These are phyloP conservation scores for Nycticorax nycticorax DNA, from an alignment of 2,113 vertebrate species.

Conservation along the genomic window DNA sequence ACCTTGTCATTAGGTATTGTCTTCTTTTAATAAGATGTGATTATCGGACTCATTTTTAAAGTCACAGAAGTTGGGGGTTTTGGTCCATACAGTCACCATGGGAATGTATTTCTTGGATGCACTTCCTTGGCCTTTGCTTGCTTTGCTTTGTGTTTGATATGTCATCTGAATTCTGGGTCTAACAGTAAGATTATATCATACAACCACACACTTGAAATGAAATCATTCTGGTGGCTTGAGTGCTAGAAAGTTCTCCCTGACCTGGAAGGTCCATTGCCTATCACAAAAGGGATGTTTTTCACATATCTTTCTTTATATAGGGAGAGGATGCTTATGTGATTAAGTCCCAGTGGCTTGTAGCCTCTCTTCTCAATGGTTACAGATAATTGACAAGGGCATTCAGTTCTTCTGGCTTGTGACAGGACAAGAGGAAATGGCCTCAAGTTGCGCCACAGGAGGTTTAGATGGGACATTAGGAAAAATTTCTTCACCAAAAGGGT, in stretches of 20 bases:
- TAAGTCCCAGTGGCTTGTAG: neutral
- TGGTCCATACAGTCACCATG: neutral
- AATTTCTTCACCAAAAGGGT: neutral
- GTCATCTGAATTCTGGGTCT: neutral
- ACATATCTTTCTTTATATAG: neutral
- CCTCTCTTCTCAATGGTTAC: neutral
- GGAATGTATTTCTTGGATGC: neutral
- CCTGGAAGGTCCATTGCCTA: neutral
- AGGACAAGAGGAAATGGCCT: accelerated
- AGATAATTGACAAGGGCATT: neutral
- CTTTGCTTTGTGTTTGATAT: neutral
- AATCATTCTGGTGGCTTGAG: neutral
- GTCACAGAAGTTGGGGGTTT: neutral
- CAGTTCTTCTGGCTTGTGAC: neutral
- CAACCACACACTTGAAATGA: neutral
- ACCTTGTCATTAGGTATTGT: neutral
- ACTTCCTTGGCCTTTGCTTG: neutral
- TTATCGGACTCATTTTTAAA: neutral
- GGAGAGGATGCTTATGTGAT: neutral
- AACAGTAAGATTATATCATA: neutral
- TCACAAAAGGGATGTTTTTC: neutral
- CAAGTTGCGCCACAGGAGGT: neutral
- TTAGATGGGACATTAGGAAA: neutral
- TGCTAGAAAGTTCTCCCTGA: neutral
- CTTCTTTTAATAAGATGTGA: neutral